phyloP scores from a whole-genome alignment of 1,140 invertebrate species.

The Anastrepha ludens region DNA sequence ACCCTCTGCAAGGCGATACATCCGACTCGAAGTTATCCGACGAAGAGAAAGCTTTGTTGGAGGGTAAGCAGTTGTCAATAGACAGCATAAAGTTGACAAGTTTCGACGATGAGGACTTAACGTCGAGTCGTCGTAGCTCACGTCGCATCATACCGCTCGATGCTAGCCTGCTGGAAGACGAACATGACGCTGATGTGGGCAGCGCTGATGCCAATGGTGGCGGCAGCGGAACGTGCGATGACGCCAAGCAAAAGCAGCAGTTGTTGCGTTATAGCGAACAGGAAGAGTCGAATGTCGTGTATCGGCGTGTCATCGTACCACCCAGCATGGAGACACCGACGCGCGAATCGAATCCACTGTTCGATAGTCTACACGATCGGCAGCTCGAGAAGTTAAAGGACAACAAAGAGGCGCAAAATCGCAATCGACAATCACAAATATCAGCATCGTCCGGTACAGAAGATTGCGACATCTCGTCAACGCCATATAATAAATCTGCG shows the following conservation, averaged over 20 bases:
- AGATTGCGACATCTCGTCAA: slow-evolving; percentile 56
- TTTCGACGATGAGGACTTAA: neutral
- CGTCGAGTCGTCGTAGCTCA: slow-evolving; percentile 41
- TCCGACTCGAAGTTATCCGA: slow-evolving; percentile 60
- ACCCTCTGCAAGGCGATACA: slow-evolving; percentile 60
- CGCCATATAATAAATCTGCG: slow-evolving; percentile 77
- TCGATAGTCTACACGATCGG: slow-evolving; percentile 59
- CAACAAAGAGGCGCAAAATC: slow-evolving; percentile 78
- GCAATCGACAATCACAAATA: slow-evolving; percentile 76
- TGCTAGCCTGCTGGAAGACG: slow-evolving; percentile 60
- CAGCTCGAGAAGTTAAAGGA: slow-evolving; percentile 76
- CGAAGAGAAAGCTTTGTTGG: slow-evolving; percentile 62
- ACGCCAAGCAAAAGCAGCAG: slow-evolving; percentile 59
- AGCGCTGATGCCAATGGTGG: neutral
- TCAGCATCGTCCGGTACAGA: slow-evolving; percentile 57
- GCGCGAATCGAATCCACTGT: slow-evolving; percentile 57
- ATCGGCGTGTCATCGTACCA: slow-evolving; percentile 65
- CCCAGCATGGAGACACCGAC: slow-evolving; percentile 59
- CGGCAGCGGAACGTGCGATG: slow-evolving; percentile 57
- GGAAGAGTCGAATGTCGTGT: slow-evolving; percentile 62
- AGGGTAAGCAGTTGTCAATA: slow-evolving; percentile 58
- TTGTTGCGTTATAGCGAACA: slow-evolving; percentile 23
- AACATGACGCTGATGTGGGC: neutral
- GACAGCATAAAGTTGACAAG: neutral
- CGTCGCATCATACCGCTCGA: slow-evolving; percentile 66